Base-by-base conservation (phyloP, 2,113 vertebrate species). In the Plecturocebus donacophilus region DNA sequence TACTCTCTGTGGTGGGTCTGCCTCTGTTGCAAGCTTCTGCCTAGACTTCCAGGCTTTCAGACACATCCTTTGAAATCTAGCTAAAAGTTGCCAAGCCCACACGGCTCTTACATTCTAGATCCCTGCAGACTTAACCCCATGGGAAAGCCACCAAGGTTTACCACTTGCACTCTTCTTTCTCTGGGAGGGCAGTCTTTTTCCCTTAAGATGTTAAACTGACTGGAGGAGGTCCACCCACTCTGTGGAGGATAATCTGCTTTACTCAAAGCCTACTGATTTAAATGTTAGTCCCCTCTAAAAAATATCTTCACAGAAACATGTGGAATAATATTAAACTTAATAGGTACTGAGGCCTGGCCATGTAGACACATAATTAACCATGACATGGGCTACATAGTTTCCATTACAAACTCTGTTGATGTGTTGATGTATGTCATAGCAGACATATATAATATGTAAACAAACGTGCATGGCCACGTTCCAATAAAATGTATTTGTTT, bases 301-400 rank as follows among this genome's bases (percentile, higher is more conserved):
- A 64, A 21, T 1, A 83, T 30, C 61, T 83, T 79, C 38, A 84
- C 16, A 64, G 25, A 95, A 92, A 49, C 16, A 90, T 80, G 38
- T 71, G 97, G 81, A 96, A 86, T 80, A 93, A 88, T 42, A 42
- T 73, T 87, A 77, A 40, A 86, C 66, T 68, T 35, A 90, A 88
- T 88, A 66, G 52, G 14, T n/a, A 23, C 47, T 9, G 16, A 61
- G 35, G 19, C 38, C 58, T 92, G 83, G 81, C 40, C 76, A 93
- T 76, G 47, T 54, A 75, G 13, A 87, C 64, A 76, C 16, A 75
- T 47, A 85, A 90, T 95, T 71, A 88, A 66, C 54, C 70, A 81
- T 85, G 52, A 54, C 4, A 13, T 12, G 64, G 68, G 30, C 56
- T 56, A 87, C 38, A 71, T 23, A 54, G 82, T 35, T 79, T 87